A percentile compares a stretch with the other conserved stretches of the same genome.
Conservation (phyloP, 2,888 invertebrate species). For the Crematogaster levior region DNA sequence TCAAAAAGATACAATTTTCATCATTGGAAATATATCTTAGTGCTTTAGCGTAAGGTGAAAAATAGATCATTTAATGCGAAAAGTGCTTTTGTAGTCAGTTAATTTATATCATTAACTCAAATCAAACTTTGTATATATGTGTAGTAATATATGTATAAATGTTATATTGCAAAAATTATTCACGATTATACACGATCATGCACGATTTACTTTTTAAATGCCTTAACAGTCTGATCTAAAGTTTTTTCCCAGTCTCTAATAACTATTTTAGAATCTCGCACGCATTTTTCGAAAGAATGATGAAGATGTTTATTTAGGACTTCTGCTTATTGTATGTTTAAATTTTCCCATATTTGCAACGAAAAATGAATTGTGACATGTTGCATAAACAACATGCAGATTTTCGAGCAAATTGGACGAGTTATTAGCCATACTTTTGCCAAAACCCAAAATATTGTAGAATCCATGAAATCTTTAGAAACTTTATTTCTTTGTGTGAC, state of each 20-base stretch:
- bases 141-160: too few relatives aligned
- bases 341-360: not conserved
- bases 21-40: too few relatives aligned
- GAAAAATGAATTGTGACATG: not conserved
- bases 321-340: not conserved
- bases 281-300: not conserved
- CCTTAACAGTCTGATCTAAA: too few relatives aligned
- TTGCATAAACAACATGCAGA: not conserved
- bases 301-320: not conserved
- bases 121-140: too few relatives aligned
- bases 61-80: too few relatives aligned
- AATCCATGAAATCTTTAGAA: not conserved
- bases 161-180: too few relatives aligned
- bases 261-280: slow-evolving; percentile 22
- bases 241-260: not conserved
- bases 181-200: too few relatives aligned
- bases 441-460: not conserved
- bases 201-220: too few relatives aligned
- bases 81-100: too few relatives aligned
- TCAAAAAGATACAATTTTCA: too few relatives aligned
- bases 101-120: too few relatives aligned
- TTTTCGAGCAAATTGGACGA: not conserved
- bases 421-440: not conserved
- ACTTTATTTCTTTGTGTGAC: not conserved
- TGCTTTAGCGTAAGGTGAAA: too few relatives aligned